Evolutionary conservation across 2,888 invertebrate genomes (phyloP).

Genomic region (Lacanobia wlatinum): DNA sequence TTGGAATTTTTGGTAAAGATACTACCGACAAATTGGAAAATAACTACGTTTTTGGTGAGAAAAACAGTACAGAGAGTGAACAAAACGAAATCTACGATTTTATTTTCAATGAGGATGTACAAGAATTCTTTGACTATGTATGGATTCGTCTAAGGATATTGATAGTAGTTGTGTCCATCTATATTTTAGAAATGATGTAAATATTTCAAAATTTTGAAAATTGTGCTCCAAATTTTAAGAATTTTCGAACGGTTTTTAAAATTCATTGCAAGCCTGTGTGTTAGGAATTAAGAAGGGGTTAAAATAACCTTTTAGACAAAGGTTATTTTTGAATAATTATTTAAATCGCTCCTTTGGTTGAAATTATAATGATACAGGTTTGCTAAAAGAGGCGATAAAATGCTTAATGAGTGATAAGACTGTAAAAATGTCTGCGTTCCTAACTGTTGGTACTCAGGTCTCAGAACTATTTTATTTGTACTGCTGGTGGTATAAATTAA

Average conservation of each 20-base stretch:
- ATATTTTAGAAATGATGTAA: slow-evolving; percentile 88
- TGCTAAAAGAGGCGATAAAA: background rate
- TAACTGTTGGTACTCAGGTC: background rate
- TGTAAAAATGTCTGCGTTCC: slow-evolving; percentile 29
- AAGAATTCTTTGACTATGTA: slow-evolving; percentile 83
- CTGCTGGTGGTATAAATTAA: background rate
- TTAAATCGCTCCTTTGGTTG: slow-evolving; percentile 3
- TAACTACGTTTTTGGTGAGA: slow-evolving; percentile 18
- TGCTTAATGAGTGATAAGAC: slow-evolving; percentile 37
- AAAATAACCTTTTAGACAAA: slow-evolving; percentile 22
- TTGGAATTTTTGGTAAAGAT: slow-evolving; percentile 80
- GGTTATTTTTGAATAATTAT: slow-evolving; percentile 2
- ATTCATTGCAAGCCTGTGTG: slow-evolving; percentile 1
- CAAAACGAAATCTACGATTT: slow-evolving; percentile 71
- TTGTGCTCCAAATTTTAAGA: background rate
- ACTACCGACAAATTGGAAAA: slow-evolving; percentile 73
- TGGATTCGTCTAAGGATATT: slow-evolving; percentile 84
- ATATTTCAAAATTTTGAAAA: background rate
- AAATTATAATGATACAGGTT: background rate
- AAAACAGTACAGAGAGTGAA: slow-evolving; percentile 55
- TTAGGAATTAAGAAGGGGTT: background rate
- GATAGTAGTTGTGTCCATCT: slow-evolving; percentile 83
- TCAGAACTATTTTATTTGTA: background rate
- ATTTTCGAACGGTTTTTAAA: slow-evolving; percentile 2
- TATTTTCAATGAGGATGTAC: slow-evolving; percentile 78